Evolutionary conservation across 2,888 invertebrate species (phyloP).

Genomic region (Isotomurus palustris): DNA sequence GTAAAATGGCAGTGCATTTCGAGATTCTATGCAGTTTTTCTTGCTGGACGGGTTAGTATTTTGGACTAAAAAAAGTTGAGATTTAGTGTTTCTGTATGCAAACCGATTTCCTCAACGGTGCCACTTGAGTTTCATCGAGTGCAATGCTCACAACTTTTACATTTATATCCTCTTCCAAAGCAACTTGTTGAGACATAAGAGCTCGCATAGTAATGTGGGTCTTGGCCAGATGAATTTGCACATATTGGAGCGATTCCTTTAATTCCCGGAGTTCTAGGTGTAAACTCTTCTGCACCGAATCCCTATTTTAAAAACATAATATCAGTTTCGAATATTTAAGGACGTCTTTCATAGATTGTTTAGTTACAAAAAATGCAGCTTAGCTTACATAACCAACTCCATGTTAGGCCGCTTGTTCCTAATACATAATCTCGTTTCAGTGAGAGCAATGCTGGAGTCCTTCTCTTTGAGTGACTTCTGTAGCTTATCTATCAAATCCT

Average conservation of each 20-base stretch:
- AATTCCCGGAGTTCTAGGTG: slow-evolving; percentile 16
- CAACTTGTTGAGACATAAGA: slow-evolving; percentile 22
- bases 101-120: slow-evolving; percentile 26
- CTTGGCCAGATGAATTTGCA: slow-evolving; percentile 15
- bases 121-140: slow-evolving; percentile 28
- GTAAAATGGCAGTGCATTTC: too few relatives aligned
- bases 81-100: slow-evolving; percentile 13
- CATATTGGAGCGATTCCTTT: slow-evolving; percentile 14
- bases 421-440: slow-evolving; percentile 20
- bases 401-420: slow-evolving; percentile 24
- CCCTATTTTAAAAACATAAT: slow-evolving; percentile 12
- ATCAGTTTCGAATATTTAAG: too few relatives aligned
- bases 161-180: slow-evolving; percentile 29
- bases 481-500: slow-evolving; percentile 20
- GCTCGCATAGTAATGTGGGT: slow-evolving; percentile 11
- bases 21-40: too few relatives aligned
- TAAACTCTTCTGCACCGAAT: slow-evolving; percentile 20
- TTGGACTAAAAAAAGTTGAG: neutral
- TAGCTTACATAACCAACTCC: slow-evolving; percentile 27
- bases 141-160: slow-evolving; percentile 28
- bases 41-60: too few relatives aligned
- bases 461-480: slow-evolving; percentile 23
- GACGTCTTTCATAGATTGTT: too few relatives aligned
- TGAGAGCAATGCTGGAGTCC: slow-evolving; percentile 21
- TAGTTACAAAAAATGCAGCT: slow-evolving; percentile 1